Conservation (phyloP, 2,888 invertebrate genomes). For the Harpagoxenus sublaevis region DNA sequence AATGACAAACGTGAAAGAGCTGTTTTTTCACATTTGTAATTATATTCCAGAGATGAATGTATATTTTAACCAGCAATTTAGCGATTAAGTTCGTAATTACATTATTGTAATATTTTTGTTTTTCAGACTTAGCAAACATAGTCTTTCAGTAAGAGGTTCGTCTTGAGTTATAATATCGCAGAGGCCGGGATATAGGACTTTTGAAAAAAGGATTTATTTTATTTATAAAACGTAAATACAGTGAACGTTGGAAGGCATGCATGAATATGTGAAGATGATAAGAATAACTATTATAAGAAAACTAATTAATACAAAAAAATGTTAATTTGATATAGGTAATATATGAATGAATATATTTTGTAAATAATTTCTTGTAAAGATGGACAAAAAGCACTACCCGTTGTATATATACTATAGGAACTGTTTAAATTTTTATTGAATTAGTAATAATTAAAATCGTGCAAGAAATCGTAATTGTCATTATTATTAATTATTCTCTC, state of each 20-base stretch:
- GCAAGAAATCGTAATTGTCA: slow-evolving; percentile 77
- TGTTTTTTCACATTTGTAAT: slow-evolving; percentile 21
- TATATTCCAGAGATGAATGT: slow-evolving; percentile 27
- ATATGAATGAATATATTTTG: slow-evolving; percentile 86
- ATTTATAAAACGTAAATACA: slow-evolving; percentile 78
- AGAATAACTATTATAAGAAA: slow-evolving; percentile 77
- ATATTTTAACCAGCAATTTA: slow-evolving; percentile 34
- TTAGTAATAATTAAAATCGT: slow-evolving; percentile 80
- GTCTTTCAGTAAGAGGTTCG: slow-evolving; percentile 78
- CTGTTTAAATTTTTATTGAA: slow-evolving; percentile 84
- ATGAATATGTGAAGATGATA: slow-evolving; percentile 79
- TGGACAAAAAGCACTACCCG: slow-evolving; percentile 80
- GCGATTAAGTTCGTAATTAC: slow-evolving; percentile 49
- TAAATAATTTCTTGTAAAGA: slow-evolving; percentile 86
- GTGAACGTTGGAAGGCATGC: slow-evolving; percentile 77
- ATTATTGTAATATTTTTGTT: slow-evolving; percentile 40
- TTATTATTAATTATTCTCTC: slow-evolving; percentile 77
- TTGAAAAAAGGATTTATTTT: slow-evolving; percentile 82
- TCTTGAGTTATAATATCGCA: slow-evolving; percentile 74
- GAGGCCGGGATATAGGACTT: slow-evolving; percentile 77
- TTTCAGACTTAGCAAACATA: slow-evolving; percentile 68
- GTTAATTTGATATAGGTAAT: slow-evolving; percentile 85
- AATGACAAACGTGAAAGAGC: background rate
- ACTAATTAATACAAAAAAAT: slow-evolving; percentile 76
- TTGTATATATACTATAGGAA: slow-evolving; percentile 81